Percentiles rank a stretch among this genome's conserved stretches.
Conservation (phyloP, 2,113 vertebrate genomes). For the Colistium nudipinnis region DNA sequence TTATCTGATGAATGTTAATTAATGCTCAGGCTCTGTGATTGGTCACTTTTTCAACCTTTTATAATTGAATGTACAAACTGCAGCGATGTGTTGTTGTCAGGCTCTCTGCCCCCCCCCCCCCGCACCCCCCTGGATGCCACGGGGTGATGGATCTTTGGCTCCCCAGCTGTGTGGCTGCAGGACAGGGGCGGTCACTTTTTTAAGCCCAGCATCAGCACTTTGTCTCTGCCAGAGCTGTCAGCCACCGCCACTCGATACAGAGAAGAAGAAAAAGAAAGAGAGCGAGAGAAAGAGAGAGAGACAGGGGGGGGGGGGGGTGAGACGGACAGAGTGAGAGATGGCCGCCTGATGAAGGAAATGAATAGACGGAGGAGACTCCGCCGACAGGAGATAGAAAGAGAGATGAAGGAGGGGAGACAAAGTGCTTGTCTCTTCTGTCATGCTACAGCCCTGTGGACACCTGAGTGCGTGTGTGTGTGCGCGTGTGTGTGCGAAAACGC, state of each 20-base stretch:
- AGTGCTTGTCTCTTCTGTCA: constrained; percentile 60
- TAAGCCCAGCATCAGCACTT: constrained; percentile 78
- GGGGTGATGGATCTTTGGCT: constrained; percentile 78
- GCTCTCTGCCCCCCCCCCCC: constrained; percentile 3
- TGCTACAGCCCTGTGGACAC: constrained; percentile 49
- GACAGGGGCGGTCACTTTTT: constrained; percentile 82
- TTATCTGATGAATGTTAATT: constrained; percentile 17
- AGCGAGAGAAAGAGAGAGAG: constrained; percentile 63
- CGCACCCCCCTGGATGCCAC: constrained; percentile 45
- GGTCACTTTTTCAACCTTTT: background rate
- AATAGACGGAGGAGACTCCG: constrained; percentile 71
- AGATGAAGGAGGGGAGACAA: constrained; percentile 64
- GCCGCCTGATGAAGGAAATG: constrained; percentile 73
- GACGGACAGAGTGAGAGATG: constrained; percentile 74
- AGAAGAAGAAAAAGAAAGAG: constrained; percentile 53
- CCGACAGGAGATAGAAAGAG: constrained; percentile 72
- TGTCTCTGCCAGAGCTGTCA: constrained; percentile 83
- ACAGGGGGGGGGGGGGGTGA: constrained; percentile 53
- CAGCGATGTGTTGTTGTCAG: constrained; percentile 39
- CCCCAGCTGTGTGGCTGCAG: constrained; percentile 76
- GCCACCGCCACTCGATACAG: constrained; percentile 53
- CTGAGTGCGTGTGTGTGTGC: constrained; percentile 7
- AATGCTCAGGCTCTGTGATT: background rate
- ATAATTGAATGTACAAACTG: background rate
- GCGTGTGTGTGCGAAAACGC: constrained; percentile 15